Percentiles rank a stretch among this genome's conserved stretches.
Conservation (phyloP, 2,888 invertebrate species). For the Agrotis ipsilon region DNA sequence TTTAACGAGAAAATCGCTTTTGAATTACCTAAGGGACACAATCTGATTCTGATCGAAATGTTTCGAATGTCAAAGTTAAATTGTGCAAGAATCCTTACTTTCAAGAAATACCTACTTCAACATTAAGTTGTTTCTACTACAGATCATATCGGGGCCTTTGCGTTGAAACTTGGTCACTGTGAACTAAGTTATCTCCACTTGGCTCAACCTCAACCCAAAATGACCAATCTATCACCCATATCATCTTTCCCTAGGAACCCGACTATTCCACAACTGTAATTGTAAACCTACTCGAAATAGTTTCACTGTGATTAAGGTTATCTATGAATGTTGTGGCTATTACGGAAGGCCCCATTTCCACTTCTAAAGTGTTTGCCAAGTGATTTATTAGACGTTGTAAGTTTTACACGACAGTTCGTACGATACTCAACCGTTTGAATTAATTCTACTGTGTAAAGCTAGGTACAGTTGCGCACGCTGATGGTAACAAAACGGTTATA, state of each 20-base stretch:
- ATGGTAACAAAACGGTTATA: not conserved
- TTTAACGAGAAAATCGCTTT: too few relatives aligned
- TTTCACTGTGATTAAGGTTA: constrained; percentile 55
- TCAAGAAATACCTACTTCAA: not conserved
- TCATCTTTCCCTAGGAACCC: constrained; percentile 26
- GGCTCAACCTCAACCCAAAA: constrained; percentile 7
- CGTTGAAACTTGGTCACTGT: not conserved
- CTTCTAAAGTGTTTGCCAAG: constrained; percentile 45
- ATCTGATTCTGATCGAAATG: not conserved
- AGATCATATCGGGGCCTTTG: not conserved
- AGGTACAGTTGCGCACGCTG: not conserved
- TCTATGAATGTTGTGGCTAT: constrained; percentile 43
- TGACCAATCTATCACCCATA: constrained; percentile 22
- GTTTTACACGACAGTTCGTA: constrained; percentile 36
- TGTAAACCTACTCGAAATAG: constrained; percentile 39
- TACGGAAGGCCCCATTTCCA: constrained; percentile 24
- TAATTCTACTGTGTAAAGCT: constrained; percentile 44
- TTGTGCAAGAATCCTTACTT: not conserved
- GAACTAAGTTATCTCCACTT: constrained; percentile 17
- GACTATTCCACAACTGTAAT: constrained; percentile 33
- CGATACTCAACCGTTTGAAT: constrained; percentile 42
- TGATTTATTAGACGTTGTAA: constrained; percentile 58
- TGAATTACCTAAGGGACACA: not conserved
- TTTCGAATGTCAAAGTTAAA: not conserved
- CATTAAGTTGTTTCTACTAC: not conserved